Conservation (phyloP, 2,797 vertebrate species). For the Enteromius radiatus region DNA sequence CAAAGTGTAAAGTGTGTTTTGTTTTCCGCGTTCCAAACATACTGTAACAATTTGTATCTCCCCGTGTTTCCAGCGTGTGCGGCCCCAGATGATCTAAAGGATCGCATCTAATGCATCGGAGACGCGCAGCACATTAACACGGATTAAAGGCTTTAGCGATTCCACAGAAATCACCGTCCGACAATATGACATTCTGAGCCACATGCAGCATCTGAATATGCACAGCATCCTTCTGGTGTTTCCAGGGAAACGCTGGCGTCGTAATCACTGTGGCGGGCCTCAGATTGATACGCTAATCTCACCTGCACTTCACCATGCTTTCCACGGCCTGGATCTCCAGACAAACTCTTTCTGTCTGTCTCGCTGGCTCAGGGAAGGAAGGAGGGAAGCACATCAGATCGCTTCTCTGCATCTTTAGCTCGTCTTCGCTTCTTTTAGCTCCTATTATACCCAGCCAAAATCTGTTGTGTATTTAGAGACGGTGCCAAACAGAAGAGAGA, state of each 20-base stretch:
- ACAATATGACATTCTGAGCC: conserved; percentile 53
- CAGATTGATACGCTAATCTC: conserved; percentile 2
- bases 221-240: conserved; percentile 56
- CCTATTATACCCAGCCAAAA: conserved; percentile 40
- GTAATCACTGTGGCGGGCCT: conserved; percentile 42
- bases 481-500: conserved; percentile 11
- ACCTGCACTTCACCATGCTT: not conserved
- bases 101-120: conserved; percentile 21
- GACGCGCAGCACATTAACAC: conserved; percentile 35
- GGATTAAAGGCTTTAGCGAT: conserved; percentile 65
- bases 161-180: conserved; percentile 49
- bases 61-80: not conserved
- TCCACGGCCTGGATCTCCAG: not conserved
- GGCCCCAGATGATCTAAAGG: not conserved
- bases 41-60: not conserved
- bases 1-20: not conserved
- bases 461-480: conserved; percentile 40
- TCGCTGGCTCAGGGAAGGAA: not conserved
- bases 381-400: not conserved
- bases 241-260: conserved; percentile 58
- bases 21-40: not conserved
- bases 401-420: not conserved
- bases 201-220: conserved; percentile 46
- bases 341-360: conserved; percentile 14
- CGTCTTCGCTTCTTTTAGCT: conserved; percentile 7